These are phyloP conservation scores for Ceratina australensis DNA, from an alignment of 1,140 invertebrate species.

Conservation along the genomic window DNA sequence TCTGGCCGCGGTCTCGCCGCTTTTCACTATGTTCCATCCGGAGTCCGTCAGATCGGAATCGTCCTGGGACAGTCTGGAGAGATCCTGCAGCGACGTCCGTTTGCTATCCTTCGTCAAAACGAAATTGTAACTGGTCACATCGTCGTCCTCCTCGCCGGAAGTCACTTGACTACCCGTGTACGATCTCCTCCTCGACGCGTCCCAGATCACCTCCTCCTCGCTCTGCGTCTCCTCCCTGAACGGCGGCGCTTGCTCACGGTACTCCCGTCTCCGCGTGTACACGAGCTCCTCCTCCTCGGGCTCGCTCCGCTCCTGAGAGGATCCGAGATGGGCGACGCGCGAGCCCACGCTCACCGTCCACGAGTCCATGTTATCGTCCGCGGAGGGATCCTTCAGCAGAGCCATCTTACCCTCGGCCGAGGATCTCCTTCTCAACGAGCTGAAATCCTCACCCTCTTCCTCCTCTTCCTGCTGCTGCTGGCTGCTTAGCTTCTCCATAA, in stretches of 20 bases:
- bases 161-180: slow-evolving; percentile 61
- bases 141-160: slow-evolving; percentile 68
- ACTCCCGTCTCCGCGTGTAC: slow-evolving; percentile 58
- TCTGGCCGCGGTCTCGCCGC: slow-evolving; percentile 40
- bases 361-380: slow-evolving; percentile 72
- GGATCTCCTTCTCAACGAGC: slow-evolving; percentile 70
- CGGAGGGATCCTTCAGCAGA: slow-evolving; percentile 70
- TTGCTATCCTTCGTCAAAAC: slow-evolving; percentile 69
- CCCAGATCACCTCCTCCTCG: slow-evolving; percentile 64
- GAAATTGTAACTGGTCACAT: slow-evolving; percentile 63
- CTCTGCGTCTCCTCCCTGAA: slow-evolving; percentile 61
- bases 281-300: slow-evolving; percentile 72
- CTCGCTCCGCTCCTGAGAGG: slow-evolving; percentile 73
- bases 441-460: slow-evolving; percentile 59
- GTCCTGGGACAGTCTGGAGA: slow-evolving; percentile 68
- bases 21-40: slow-evolving; percentile 55
- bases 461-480: slow-evolving; percentile 51
- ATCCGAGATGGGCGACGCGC: slow-evolving; percentile 63
- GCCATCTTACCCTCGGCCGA: slow-evolving; percentile 77
- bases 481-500: slow-evolving; percentile 56
- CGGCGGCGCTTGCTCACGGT: slow-evolving; percentile 58
- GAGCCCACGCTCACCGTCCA: slow-evolving; percentile 74
- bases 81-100: slow-evolving; percentile 71
- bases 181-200: slow-evolving; percentile 49
- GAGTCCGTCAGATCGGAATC: slow-evolving; percentile 41